Evolutionary conservation across 2,888 invertebrate species (phyloP), one percentile per base, ranked within the genome.

Genomic region (Punctoribates punctum): DNA sequence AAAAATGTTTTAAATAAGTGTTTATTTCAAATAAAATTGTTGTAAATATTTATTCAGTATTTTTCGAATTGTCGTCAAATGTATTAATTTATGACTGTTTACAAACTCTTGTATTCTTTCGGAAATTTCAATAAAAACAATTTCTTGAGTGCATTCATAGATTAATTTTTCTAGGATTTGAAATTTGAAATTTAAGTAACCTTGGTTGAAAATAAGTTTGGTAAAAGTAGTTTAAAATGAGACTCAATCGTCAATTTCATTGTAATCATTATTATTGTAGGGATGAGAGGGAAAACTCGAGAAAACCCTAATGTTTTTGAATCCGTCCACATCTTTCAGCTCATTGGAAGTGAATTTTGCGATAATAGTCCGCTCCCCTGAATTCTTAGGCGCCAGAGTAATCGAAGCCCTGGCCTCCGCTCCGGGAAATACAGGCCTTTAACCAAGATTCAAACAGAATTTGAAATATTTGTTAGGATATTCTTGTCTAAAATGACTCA

Each of bases 281-380:
- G 73, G 15, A 73, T 13, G 11, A 17, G 73, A 25, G 3, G 38
- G 57, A 20, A 73, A 73, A 57, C 60, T 38, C 15, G 73, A 5
- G 25, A 77, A 77, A 1, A 93, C 90, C 84, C 88, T 88, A 80
- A 92, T 89, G 73, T 90, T 88, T n/a, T 90, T 83, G 84, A 90
- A 93, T 1, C 96, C 95, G 82, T 95, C 94, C 1, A 95, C 92
- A 82, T 96, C 95, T 79, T 90, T 89, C 81, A 96, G 87, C 83
- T 96, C 93, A 81, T 90, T 92, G 15, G 93, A 92, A 73, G 88
- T 88, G 84, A 96, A 96, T 83, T 94, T 95, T 25, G 91, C 94
- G 29, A 91, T 89, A 78, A 96, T 89, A 23, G 93, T 92, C 79
- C 90, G 90, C 51, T 90, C 88, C 0, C 96, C 96, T 0, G 88